phyloP scores from a whole-genome alignment of 2,113 vertebrate genomes.

The Trinectes maculatus region DNA sequence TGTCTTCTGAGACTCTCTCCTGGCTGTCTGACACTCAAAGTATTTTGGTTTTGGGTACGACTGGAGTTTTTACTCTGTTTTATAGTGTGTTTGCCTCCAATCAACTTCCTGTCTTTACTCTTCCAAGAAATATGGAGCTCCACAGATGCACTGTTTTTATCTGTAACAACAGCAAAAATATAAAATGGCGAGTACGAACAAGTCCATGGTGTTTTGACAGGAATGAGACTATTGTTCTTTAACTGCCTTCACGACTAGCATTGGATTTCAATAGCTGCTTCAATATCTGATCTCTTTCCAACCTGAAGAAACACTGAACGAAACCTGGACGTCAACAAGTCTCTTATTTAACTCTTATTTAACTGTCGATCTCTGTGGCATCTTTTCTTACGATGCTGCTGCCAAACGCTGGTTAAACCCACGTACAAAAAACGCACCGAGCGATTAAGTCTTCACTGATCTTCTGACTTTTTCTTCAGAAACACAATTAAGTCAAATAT shows the following conservation, averaged over 20 bases:
- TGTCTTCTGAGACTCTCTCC: constrained; percentile 27
- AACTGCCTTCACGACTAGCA: neutral
- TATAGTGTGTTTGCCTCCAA: constrained; percentile 20
- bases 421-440: too few species aligned
- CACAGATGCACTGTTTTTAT: neutral
- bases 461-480: too few species aligned
- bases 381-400: too few species aligned
- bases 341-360: too few species aligned
- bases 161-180: neutral
- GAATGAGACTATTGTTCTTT: neutral
- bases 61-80: neutral
- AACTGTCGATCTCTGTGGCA: too few species aligned
- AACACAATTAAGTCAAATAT: too few species aligned
- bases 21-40: neutral
- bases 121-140: constrained; percentile 1
- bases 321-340: neutral
- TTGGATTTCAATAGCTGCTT: neutral
- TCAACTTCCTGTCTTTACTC: neutral
- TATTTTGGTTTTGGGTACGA: neutral
- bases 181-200: neutral
- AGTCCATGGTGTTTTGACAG: neutral
- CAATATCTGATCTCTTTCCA: neutral
- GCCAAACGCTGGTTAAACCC: too few species aligned
- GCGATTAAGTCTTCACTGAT: too few species aligned
- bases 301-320: neutral